A percentile compares a stretch with the other conserved stretches of the same genome.
Evolutionary conservation across 2,888 invertebrate species (phyloP).

Genomic region (Nemapogon koenigi): DNA sequence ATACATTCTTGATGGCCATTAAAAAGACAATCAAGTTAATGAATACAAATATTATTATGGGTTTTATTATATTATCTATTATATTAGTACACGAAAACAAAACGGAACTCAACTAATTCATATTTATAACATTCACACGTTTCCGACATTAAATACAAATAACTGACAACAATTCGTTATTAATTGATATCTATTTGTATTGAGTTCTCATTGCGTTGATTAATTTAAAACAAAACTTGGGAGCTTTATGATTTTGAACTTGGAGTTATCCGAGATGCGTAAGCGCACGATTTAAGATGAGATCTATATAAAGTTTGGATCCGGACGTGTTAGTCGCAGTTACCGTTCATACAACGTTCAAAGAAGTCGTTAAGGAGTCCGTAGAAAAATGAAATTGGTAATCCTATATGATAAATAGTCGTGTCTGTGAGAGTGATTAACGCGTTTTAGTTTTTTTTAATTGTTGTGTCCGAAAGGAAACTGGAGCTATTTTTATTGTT

Average conservation of each 20-base stretch:
- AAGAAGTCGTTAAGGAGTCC: slow-evolving; percentile 15
- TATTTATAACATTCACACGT: not conserved
- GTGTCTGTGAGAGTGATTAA: slow-evolving; percentile 10
- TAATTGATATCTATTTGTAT: too few species aligned
- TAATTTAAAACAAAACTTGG: too few species aligned
- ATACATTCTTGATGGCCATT: too few species aligned
- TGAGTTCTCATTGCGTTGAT: too few species aligned
- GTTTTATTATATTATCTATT: too few species aligned
- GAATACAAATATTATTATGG: too few species aligned
- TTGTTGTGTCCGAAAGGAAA: slow-evolving; percentile 4
- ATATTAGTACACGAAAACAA: too few species aligned
- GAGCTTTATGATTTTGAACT: slow-evolving; percentile 8
- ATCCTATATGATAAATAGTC: slow-evolving; percentile 10
- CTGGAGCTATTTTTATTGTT: slow-evolving; percentile 4
- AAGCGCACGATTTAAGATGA: slow-evolving; percentile 1
- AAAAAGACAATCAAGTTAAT: too few species aligned
- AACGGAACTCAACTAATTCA: too few species aligned
- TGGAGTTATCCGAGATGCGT: slow-evolving; percentile 3
- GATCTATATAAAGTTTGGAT: slow-evolving; percentile 7
- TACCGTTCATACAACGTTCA: not conserved
- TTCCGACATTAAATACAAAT: slow-evolving; percentile 3
- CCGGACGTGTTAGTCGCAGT: not conserved
- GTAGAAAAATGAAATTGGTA: slow-evolving; percentile 39
- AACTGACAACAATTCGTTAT: not conserved
- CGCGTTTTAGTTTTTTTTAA: slow-evolving; percentile 7